Percentiles rank a stretch among this genome's conserved stretches.
These are phyloP conservation scores for Parotocinclus haroldoi DNA, from an alignment of 2,797 vertebrate genomes.

Conservation along the genomic window DNA sequence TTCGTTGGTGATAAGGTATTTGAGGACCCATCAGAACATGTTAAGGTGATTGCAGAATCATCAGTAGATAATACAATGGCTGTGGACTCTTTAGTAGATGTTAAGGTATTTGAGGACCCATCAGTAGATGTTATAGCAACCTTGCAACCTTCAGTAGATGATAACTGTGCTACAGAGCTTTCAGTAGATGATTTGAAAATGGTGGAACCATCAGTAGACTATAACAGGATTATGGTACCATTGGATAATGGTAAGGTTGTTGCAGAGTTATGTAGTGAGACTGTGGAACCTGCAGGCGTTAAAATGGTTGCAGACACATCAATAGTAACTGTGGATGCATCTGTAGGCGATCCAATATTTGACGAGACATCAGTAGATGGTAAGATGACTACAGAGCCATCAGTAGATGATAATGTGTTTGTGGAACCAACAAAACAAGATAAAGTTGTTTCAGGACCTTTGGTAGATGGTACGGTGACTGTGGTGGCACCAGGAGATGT, in stretches of 20 bases:
- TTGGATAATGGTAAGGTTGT: too few species aligned
- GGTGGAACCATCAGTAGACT: background rate
- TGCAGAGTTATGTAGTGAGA: too few species aligned
- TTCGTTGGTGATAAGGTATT: background rate
- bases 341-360: background rate
- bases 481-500: background rate
- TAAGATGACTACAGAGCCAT: background rate
- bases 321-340: too few species aligned
- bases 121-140: background rate
- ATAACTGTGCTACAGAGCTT: background rate
- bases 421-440: background rate
- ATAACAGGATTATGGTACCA: background rate
- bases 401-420: background rate
- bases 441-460: background rate
- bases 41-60: background rate
- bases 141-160: background rate
- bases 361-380: background rate
- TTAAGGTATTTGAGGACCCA: background rate
- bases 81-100: background rate
- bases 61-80: background rate
- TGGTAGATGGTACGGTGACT: background rate
- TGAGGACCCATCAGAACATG: constrained; percentile 2
- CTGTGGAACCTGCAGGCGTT: too few species aligned
- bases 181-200: background rate
- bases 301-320: background rate